Percentiles rank a stretch among this genome's conserved stretches.
These are phyloP conservation scores for Hoplodrina ambigua DNA, from an alignment of 2,888 invertebrate genomes.

Conservation along the genomic window DNA sequence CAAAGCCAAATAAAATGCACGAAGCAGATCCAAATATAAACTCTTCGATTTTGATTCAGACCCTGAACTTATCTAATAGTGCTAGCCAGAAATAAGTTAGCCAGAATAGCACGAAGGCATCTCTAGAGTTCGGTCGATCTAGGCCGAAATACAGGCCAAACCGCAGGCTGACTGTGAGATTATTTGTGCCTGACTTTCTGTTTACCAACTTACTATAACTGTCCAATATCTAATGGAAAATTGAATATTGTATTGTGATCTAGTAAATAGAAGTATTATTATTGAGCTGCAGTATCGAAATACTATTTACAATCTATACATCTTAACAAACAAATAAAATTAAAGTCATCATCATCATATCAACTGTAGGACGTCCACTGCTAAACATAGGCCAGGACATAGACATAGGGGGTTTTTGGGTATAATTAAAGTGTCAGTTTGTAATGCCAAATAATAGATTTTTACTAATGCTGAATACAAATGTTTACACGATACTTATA, in stretches of 20 bases:
- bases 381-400: too few species aligned
- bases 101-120: conserved; percentile 41
- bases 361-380: too few species aligned
- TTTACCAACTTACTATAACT: conserved; percentile 38
- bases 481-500: too few species aligned
- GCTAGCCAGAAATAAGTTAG: conserved; percentile 36
- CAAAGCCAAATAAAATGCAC: not conserved
- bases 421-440: too few species aligned
- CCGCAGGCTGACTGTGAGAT: conserved; percentile 29
- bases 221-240: conserved; percentile 5
- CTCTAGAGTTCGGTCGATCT: not conserved
- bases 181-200: conserved; percentile 38
- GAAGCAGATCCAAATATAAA: conserved; percentile 14
- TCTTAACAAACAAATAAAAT: too few species aligned
- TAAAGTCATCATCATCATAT: too few species aligned
- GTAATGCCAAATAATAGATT: too few species aligned
- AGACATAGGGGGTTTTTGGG: too few species aligned
- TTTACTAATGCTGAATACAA: too few species aligned
- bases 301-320: not conserved
- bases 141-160: conserved; percentile 8
- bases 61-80: conserved; percentile 42
- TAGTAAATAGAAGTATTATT: conserved; percentile 6
- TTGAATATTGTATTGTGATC: conserved; percentile 1
- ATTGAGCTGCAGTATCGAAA: not conserved
- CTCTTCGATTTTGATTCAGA: conserved; percentile 41